A percentile compares a stretch with the other conserved stretches of the same genome.
phyloP scores from a whole-genome alignment of 2,113 vertebrate species.

The Daboia siamensis region DNA sequence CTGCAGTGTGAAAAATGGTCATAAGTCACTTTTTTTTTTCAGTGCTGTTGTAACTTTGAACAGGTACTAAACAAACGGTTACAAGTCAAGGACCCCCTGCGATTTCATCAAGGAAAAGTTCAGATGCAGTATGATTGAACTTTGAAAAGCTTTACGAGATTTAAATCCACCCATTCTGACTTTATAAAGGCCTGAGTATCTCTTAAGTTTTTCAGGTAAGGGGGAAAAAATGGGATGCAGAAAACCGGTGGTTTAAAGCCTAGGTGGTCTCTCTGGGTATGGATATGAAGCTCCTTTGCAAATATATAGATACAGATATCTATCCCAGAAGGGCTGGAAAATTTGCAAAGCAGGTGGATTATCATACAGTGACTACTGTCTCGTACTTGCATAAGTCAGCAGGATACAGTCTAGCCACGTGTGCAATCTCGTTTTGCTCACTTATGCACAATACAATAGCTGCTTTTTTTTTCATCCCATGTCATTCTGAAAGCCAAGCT shows the following conservation, averaged over 20 bases:
- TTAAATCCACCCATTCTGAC: neutral
- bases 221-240: neutral
- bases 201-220: neutral
- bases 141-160: neutral
- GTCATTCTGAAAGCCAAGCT: accelerated
- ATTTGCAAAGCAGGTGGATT: neutral
- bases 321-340: neutral
- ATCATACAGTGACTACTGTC: neutral
- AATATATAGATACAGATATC: neutral
- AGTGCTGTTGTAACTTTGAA: neutral
- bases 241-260: neutral
- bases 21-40: neutral
- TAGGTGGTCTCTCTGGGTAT: neutral
- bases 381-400: neutral
- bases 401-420: neutral
- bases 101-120: neutral
- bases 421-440: neutral
- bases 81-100: neutral
- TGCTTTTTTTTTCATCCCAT: accelerated
- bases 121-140: neutral
- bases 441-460: accelerated
- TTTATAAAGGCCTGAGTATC: too few species aligned
- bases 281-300: neutral
- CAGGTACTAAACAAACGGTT: neutral
- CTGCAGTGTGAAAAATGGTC: neutral